Percentiles rank a stretch among this genome's conserved stretches.
Evolutionary conservation across 2,113 vertebrate species (phyloP).

Genomic region (Sialia sialis): DNA sequence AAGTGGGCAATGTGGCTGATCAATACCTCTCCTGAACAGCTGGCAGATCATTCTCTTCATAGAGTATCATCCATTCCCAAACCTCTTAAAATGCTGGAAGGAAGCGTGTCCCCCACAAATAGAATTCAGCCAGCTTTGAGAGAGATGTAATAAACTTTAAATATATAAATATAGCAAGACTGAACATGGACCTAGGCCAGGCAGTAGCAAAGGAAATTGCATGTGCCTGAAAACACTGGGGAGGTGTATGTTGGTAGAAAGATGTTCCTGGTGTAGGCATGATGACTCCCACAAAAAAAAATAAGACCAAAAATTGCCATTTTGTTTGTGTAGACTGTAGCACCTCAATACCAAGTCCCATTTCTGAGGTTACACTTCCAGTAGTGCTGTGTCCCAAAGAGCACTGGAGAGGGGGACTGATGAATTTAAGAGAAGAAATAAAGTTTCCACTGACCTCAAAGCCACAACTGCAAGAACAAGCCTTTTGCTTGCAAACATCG

Average conservation of each 20-base stretch:
- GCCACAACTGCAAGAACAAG: background rate
- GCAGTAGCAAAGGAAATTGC: background rate
- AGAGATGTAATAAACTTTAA: background rate
- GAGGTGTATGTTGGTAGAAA: background rate
- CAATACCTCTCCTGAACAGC: background rate
- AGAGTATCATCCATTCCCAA: background rate
- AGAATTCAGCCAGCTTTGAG: background rate
- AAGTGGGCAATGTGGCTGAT: background rate
- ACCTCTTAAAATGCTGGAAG: background rate
- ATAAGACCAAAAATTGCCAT: background rate
- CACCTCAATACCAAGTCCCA: background rate
- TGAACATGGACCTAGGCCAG: background rate
- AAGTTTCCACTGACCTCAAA: conserved; percentile 11
- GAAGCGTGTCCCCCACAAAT: background rate
- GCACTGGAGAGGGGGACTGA: background rate
- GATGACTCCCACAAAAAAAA: background rate
- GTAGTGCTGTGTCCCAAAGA: background rate
- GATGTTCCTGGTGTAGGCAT: background rate
- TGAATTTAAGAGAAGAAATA: background rate
- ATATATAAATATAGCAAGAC: background rate
- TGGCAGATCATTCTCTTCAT: background rate
- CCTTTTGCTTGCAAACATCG: background rate
- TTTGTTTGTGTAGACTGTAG: background rate
- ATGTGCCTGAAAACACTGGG: background rate
- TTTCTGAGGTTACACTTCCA: background rate